Base-by-base conservation (phyloP, 2,797 vertebrate species). In the Paedocypris micromegethes region DNA sequence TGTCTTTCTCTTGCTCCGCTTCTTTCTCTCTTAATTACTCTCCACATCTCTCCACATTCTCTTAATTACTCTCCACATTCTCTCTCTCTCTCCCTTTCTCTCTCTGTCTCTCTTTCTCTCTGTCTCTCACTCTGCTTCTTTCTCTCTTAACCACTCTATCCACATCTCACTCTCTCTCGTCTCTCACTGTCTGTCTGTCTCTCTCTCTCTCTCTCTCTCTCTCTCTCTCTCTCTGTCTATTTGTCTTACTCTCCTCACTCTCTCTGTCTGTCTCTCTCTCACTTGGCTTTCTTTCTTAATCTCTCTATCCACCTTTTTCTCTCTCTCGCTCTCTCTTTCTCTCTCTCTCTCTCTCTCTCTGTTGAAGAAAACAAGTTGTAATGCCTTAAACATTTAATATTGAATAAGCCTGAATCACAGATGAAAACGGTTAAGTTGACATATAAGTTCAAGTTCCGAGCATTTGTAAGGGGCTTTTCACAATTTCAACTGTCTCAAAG, bases 221-320 rank as follows among this genome's bases (percentile, higher is more conserved):
- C 51, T 23, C 39, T 6, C 5, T 39, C 7, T 53, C 39, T 59
- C 43, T 65, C 52, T 47, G 7, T 54, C 23, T 57, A 56, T 51
- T 6, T 42, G 5, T 61, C 41, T 45, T 45, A 46, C 53, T 48
- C 49, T 48, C 48, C 61, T 45, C 45, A 46, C 53, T 48, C 49
- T 48, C 48, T 58, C 43, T 47, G 55, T 62, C 74, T 64, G 65
- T 44, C 66, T 72, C 66, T 76, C 71, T 23, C 56, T 76, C 75
- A 73, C 63, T 60, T 37, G 75, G 57, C 56, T 79, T 75, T 79
- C 75, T 75, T 70, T 64, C 69, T 70, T 75, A 66, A 68, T 77
- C 59, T 72, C 63, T 74, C 52, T 23, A 23, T 23, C 23, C 23
- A 23, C 23, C 23, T 23, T 1, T 23, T 23, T 23, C 23, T 23